Base-by-base conservation (phyloP, 2,888 invertebrate genomes). In the Drosophila histrio region DNA sequence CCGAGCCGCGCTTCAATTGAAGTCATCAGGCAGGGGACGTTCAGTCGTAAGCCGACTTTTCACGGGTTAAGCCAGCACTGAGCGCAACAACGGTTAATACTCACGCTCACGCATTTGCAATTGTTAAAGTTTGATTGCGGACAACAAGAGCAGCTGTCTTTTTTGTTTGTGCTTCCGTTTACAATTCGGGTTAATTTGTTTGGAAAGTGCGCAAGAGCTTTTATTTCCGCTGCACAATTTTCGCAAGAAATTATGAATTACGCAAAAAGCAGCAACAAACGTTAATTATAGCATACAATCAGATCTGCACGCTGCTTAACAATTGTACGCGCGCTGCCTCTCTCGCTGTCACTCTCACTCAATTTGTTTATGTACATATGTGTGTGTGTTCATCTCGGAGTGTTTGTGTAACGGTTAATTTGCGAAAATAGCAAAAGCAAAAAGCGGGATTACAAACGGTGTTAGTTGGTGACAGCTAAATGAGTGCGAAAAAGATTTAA, bases 141-240 rank as follows among this genome's bases (percentile, higher is more conserved):
- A 7, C 11, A 26, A 15, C 43, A 43, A 21, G 26, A 39, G 22
- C 43, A 49, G 39, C 50, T 56, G 63, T 53, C 58, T 65, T 56
- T 62, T 49, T 44, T 41, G 74, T 56, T 62, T 49, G 47, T 41
- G 74, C 61, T 83, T 83, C 88, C 88, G 88, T 71, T 77, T 28
- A 52, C 65, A 69, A 77, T 88, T 88, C 74, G 87, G 87, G 88
- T 70, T 83, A 84, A 86, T 83, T 86, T 86, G 63, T 78, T 74
- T 85, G 50, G 87, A 87, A 85, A 87, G 81, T 79, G 70, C 59
- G 44, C 50, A 60, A 56, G 47, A 63, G 50, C 64, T 69, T 72
- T 57, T 63, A 71, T 77, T 82, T 77, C 80, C 83, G 86, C 61
- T 79, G 79, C 69, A 82, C 66, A 69, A 57, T 80, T 65, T 79